These are phyloP conservation scores for Pseudorectes ferrugineus DNA, from an alignment of 2,113 vertebrate species.

Conservation along the genomic window DNA sequence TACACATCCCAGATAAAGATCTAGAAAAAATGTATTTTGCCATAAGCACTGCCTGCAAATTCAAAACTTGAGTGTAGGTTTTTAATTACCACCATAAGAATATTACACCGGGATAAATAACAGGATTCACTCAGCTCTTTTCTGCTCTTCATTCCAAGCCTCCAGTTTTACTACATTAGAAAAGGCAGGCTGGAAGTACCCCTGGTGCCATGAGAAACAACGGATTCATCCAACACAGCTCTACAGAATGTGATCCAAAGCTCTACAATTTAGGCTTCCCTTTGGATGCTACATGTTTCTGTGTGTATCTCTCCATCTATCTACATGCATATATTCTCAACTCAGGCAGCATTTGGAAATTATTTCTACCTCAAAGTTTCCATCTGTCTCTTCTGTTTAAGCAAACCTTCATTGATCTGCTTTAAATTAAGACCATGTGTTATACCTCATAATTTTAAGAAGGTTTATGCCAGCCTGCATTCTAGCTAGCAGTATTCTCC, in stretches of 20 bases:
- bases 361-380: background rate
- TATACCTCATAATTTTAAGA: background rate
- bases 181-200: background rate
- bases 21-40: background rate
- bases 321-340: background rate
- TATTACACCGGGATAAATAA: background rate
- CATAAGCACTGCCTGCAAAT: background rate
- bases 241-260: background rate
- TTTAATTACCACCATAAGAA: background rate
- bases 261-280: background rate
- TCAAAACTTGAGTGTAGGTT: background rate
- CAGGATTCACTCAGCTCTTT: background rate
- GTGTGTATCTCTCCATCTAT: background rate
- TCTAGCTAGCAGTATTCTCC: background rate
- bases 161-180: background rate
- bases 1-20: background rate
- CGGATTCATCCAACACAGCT: background rate
- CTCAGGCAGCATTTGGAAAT: background rate
- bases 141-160: background rate
- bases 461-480: background rate
- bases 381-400: background rate
- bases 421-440: background rate
- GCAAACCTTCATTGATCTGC: background rate
- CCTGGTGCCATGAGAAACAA: background rate
- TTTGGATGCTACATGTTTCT: background rate